These are phyloP conservation scores for Erebia ligea DNA, from an alignment of 2,888 invertebrate species.

Conservation along the genomic window DNA sequence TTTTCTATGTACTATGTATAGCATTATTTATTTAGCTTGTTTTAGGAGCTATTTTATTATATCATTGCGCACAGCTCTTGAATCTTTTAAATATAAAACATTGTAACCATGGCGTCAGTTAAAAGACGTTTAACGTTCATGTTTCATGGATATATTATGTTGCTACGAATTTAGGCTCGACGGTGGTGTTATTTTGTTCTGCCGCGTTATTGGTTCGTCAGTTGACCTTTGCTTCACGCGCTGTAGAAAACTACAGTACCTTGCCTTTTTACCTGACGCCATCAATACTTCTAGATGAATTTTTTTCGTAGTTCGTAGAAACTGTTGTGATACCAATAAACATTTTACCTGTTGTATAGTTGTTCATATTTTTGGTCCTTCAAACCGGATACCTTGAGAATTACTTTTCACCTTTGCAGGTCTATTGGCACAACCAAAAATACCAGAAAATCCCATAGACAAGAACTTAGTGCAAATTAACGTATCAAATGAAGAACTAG, in stretches of 20 bases:
- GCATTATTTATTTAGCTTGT: neutral
- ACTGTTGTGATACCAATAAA: conserved; percentile 39
- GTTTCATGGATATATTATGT: too few relatives aligned
- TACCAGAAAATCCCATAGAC: conserved; percentile 50
- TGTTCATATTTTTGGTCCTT: conserved; percentile 27
- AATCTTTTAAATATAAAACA: too few relatives aligned
- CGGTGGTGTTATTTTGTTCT: too few relatives aligned
- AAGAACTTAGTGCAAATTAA: conserved; percentile 86
- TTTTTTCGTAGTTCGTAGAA: neutral
- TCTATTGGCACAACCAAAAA: conserved; percentile 14
- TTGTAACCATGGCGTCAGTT: too few relatives aligned
- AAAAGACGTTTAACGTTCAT: too few relatives aligned
- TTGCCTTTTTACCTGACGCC: too few relatives aligned
- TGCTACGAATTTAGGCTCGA: too few relatives aligned
- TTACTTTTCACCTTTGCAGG: conserved; percentile 29
- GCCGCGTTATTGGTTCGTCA: too few relatives aligned
- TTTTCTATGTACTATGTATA: neutral
- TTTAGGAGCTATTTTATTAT: neutral
- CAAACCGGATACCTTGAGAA: conserved; percentile 3
- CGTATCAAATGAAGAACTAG: conserved; percentile 85
- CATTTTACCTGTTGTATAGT: conserved; percentile 24
- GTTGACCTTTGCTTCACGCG: too few relatives aligned
- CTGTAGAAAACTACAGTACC: too few relatives aligned
- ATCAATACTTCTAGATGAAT: too few relatives aligned
- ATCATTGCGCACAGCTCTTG: neutral